phyloP scores from a whole-genome alignment of 2,113 vertebrate species.

The Polypterus bichir region DNA sequence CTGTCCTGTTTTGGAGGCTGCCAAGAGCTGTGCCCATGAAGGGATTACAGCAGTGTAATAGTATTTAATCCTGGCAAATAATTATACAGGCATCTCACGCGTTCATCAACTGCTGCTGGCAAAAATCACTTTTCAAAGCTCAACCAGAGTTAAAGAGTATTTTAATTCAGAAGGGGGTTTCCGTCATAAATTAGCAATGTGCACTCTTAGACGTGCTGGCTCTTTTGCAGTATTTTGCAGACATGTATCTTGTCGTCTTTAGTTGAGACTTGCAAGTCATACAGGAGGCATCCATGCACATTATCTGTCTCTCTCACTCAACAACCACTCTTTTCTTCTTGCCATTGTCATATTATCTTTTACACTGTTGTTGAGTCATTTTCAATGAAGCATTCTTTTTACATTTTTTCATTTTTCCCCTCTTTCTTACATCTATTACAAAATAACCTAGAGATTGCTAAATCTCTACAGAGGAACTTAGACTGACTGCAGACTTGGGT shows the following conservation, averaged over 20 bases:
- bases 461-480: too few relatives aligned
- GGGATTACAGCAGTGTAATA: not conserved
- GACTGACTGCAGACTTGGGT: too few relatives aligned
- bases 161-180: not conserved
- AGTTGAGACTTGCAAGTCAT: not conserved
- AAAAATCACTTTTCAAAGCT: not conserved
- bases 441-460: too few relatives aligned
- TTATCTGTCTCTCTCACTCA: too few relatives aligned
- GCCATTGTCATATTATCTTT: too few relatives aligned
- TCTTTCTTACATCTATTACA: too few relatives aligned
- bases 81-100: not conserved
- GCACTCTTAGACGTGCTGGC: not conserved
- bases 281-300: too few relatives aligned
- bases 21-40: conserved; percentile 19
- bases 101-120: not conserved
- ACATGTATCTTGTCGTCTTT: not conserved
- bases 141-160: not conserved
- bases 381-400: too few relatives aligned
- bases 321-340: too few relatives aligned
- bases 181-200: too few relatives aligned
- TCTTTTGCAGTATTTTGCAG: not conserved
- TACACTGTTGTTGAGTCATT: too few relatives aligned
- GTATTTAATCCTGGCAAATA: not conserved
- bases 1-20: conserved; percentile 23
- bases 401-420: too few relatives aligned